Evolutionary conservation across 2,888 invertebrate genomes (phyloP).

Genomic region (Nyleta sp.): DNA sequence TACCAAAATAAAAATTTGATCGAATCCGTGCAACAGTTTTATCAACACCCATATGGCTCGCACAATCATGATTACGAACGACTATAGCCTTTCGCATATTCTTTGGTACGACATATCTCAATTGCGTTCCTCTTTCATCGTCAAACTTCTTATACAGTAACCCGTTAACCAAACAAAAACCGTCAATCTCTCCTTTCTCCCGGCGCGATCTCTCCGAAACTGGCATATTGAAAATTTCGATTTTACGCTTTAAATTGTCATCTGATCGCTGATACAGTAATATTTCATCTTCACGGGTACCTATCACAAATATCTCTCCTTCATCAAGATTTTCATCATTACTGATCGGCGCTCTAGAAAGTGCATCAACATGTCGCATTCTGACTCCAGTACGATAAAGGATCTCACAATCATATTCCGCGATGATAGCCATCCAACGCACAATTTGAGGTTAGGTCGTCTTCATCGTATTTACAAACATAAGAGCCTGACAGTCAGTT

Average conservation of each 20-base stretch:
- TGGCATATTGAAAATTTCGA: background rate
- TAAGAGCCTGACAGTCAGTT: slow-evolving; percentile 66
- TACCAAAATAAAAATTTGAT: slow-evolving; percentile 29
- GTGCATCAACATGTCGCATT: slow-evolving; percentile 66
- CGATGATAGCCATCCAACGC: slow-evolving; percentile 18
- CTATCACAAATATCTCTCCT: background rate
- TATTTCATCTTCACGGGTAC: slow-evolving; percentile 8
- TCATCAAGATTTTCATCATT: background rate
- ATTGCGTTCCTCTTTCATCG: background rate
- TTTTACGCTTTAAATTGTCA: background rate
- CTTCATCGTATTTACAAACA: slow-evolving; percentile 64
- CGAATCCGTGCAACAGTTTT: slow-evolving; percentile 24
- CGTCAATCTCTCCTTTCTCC: background rate
- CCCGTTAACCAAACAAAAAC: background rate
- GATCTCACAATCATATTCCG: slow-evolving; percentile 69
- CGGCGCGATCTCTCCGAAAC: background rate
- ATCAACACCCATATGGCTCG: slow-evolving; percentile 40
- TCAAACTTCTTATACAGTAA: slow-evolving; percentile 3
- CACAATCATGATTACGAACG: slow-evolving; percentile 7
- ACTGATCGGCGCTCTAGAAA: slow-evolving; percentile 52
- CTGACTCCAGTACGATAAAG: slow-evolving; percentile 48
- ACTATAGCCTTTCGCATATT: slow-evolving; percentile 42
- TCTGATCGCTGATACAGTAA: slow-evolving; percentile 3
- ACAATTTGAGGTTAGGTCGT: background rate
- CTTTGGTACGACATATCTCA: background rate